These are phyloP conservation scores for Parazoanthus darwini DNA, from an alignment of 92 coral and sea anemone species.

Conservation along the genomic window DNA sequence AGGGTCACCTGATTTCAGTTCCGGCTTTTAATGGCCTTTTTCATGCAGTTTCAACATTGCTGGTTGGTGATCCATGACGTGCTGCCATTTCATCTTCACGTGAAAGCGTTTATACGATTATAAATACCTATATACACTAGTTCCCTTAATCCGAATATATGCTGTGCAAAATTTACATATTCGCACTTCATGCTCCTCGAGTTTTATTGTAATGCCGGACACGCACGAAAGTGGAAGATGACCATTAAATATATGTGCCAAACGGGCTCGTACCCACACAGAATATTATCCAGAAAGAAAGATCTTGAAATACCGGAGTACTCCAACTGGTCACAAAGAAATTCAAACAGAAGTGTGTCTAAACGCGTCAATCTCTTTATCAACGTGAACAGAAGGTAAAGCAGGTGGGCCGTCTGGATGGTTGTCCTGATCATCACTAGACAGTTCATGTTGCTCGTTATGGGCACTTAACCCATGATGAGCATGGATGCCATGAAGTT, in stretches of 20 bases:
- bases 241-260: background rate
- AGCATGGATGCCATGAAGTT: slow-evolving; percentile 33
- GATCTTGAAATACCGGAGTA: background rate
- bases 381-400: background rate
- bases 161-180: background rate
- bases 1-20: no score
- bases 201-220: background rate
- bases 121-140: background rate
- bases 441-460: slow-evolving; percentile 14
- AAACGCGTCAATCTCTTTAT: background rate
- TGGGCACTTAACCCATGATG: background rate
- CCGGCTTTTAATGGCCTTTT: background rate
- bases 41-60: background rate
- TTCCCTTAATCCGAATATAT: background rate
- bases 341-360: slow-evolving; percentile 25
- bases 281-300: background rate
- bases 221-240: background rate
- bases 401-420: slow-evolving; percentile 8
- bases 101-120: background rate
- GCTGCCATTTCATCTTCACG: background rate
- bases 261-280: background rate
- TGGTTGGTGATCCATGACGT: background rate
- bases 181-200: background rate
- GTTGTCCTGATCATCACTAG: slow-evolving; percentile 7
- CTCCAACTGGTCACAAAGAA: background rate